phyloP scores from a whole-genome alignment of 2,888 invertebrate genomes.

The Eumacrocentrus americanus region DNA sequence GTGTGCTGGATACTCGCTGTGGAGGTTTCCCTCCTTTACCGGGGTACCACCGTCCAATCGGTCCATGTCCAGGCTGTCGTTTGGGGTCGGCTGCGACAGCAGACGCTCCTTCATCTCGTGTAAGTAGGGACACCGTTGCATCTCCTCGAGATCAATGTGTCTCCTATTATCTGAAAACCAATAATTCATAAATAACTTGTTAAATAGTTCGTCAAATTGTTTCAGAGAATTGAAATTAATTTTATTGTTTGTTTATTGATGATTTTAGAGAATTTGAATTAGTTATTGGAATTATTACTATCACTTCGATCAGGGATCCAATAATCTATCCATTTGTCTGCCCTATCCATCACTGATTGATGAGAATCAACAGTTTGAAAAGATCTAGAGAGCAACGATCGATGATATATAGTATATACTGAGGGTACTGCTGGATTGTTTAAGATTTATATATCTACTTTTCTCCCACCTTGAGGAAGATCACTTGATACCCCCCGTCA shows the following conservation, averaged over 20 bases:
- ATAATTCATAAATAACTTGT: constrained; percentile 20
- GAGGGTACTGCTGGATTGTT: constrained; percentile 35
- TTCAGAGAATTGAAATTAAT: neutral
- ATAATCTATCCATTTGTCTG: too few species aligned
- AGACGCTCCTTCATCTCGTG: constrained; percentile 93
- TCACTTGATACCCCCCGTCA: too few species aligned
- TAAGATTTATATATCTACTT: neutral
- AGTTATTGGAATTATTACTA: too few species aligned
- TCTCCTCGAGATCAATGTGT: constrained; percentile 63
- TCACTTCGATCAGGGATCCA: too few species aligned
- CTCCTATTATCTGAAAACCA: constrained; percentile 49
- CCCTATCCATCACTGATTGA: too few species aligned
- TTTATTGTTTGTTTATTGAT: too few species aligned
- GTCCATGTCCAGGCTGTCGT: constrained; percentile 71
- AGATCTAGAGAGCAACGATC: constrained; percentile 9
- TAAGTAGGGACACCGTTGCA: constrained; percentile 90
- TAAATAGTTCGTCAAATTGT: neutral
- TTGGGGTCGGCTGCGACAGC: constrained; percentile 72
- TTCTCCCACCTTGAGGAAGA: neutral
- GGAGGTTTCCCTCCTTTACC: constrained; percentile 61
- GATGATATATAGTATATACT: constrained; percentile 35
- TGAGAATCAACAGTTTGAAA: too few species aligned
- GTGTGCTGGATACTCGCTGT: constrained; percentile 60
- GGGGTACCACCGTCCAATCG: constrained; percentile 65
- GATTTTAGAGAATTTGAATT: too few species aligned